Evolutionary conservation across 2,113 vertebrate species (phyloP).

Genomic region (Pseudolaguvia tuberculata): DNA sequence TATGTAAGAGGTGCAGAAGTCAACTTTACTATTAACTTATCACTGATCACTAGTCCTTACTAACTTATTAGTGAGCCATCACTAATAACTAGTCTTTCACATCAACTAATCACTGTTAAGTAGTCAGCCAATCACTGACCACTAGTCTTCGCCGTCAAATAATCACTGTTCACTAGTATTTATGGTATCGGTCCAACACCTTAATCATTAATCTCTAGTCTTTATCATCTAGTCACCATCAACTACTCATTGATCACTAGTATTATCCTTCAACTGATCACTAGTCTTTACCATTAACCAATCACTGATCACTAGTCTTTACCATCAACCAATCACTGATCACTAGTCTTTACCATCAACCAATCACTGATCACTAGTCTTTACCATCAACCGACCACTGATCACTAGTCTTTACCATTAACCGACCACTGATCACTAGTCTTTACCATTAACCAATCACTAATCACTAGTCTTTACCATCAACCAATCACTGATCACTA

Average conservation of each 20-base stretch:
- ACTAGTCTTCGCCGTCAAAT: no score
- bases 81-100: no score
- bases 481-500: not conserved
- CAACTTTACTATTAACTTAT: not conserved
- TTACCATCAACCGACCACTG: no score
- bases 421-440: not conserved
- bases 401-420: not conserved
- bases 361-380: no score
- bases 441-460: not conserved
- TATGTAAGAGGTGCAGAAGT: not conserved
- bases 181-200: no score
- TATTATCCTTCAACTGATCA: not conserved
- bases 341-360: no score
- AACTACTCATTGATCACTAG: not conserved
- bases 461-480: not conserved
- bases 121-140: not conserved
- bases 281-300: not conserved
- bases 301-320: not conserved
- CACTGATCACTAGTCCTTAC: not conserved
- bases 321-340: not conserved
- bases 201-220: not conserved
- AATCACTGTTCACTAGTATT: not conserved
- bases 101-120: not conserved
- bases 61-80: no score
- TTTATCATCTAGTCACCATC: no score